Percentiles rank a stretch among this genome's conserved stretches.
Evolutionary conservation across 2,888 invertebrate genomes (phyloP).

Genomic region (Crematogaster levior): DNA sequence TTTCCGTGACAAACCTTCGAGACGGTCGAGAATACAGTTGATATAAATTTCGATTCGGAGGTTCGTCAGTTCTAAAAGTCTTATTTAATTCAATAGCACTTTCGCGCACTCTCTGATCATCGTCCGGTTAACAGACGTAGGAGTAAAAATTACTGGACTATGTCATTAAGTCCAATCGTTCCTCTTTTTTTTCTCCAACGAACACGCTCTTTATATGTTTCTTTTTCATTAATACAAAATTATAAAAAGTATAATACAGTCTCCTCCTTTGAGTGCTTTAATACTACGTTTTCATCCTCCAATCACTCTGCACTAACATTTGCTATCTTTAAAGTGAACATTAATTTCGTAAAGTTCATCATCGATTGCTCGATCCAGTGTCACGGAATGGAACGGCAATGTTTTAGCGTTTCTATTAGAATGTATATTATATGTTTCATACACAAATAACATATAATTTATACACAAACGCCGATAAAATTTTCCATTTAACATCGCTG

Average conservation of each 20-base stretch:
- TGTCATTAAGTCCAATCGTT: slow-evolving; percentile 18
- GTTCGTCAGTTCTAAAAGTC: slow-evolving; percentile 63
- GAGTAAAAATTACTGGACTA: slow-evolving; percentile 1
- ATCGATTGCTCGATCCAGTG: slow-evolving; percentile 44
- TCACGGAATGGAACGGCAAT: slow-evolving; percentile 47
- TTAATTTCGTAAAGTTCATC: slow-evolving; percentile 26
- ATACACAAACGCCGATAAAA: slow-evolving; percentile 67
- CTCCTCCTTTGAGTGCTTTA: slow-evolving; percentile 37
- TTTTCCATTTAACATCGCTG: slow-evolving; percentile 46
- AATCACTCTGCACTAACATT: slow-evolving; percentile 59
- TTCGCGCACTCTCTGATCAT: slow-evolving; percentile 18
- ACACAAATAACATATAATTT: slow-evolving; percentile 72
- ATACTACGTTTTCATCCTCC: slow-evolving; percentile 8
- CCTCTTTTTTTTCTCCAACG: slow-evolving; percentile 24
- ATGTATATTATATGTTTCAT: slow-evolving; percentile 64
- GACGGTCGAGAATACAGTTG: slow-evolving; percentile 55
- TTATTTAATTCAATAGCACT: slow-evolving; percentile 57
- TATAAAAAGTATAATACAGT: slow-evolving; percentile 76
- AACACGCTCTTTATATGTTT: slow-evolving; percentile 37
- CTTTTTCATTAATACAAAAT: slow-evolving; percentile 70
- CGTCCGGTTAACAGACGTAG: background rate
- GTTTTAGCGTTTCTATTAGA: slow-evolving; percentile 44
- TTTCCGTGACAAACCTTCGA: slow-evolving; percentile 68
- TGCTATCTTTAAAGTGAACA: slow-evolving; percentile 41
- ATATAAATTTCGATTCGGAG: slow-evolving; percentile 69